Conservation (phyloP, 2,888 invertebrate genomes). For the Galeruca laticollis region DNA sequence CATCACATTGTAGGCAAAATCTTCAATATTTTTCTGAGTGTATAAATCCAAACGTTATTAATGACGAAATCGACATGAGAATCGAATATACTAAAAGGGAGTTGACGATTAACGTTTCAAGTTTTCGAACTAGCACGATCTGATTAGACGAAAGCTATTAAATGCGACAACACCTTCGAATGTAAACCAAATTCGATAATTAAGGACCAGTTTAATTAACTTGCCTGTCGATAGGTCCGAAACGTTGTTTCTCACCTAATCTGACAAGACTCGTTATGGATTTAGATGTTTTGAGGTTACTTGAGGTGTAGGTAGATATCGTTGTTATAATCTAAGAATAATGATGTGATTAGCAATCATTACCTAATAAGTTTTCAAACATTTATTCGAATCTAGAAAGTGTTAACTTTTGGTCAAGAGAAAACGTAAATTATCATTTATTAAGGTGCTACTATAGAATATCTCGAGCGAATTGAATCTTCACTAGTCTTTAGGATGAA, state of each 20-base stretch:
- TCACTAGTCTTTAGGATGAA: too few relatives aligned
- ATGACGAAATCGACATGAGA: constrained; percentile 6
- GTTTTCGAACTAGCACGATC: constrained; percentile 27
- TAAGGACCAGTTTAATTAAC: constrained; percentile 38
- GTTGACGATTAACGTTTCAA: constrained; percentile 19
- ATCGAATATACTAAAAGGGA: constrained; percentile 1
- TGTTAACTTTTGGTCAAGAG: too few relatives aligned
- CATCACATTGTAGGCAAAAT: too few relatives aligned
- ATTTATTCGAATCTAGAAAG: too few relatives aligned
- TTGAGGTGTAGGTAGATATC: neutral
- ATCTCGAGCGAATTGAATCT: too few relatives aligned
- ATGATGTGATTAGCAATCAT: too few relatives aligned
- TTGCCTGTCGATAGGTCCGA: constrained; percentile 19
- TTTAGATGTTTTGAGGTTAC: constrained; percentile 3
- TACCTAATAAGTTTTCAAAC: too few relatives aligned
- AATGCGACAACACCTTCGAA: constrained; percentile 37
- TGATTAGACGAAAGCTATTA: constrained; percentile 36
- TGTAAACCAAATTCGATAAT: constrained; percentile 40
- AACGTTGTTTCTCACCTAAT: constrained; percentile 21
- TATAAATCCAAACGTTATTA: neutral
- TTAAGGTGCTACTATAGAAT: too few relatives aligned
- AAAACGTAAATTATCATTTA: too few relatives aligned
- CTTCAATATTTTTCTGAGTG: neutral
- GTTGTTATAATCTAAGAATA: too few relatives aligned
- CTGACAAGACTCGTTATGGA: constrained; percentile 23